Percentiles rank a stretch among this genome's conserved stretches.
Conservation (phyloP, 2,888 invertebrate species). For the Pammene aurita region DNA sequence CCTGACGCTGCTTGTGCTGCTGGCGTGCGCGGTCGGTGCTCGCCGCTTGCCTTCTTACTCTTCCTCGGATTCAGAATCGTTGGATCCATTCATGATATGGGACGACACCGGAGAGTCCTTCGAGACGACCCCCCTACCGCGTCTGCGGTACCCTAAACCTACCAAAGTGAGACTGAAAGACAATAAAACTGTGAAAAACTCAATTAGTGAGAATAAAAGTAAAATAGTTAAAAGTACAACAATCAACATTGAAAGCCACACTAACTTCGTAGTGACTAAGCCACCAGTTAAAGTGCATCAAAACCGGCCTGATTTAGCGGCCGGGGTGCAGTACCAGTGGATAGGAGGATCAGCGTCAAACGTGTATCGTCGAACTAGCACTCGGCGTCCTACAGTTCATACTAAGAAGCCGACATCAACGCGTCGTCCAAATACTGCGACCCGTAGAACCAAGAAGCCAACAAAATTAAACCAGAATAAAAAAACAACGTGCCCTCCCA, state of each 20-base stretch:
- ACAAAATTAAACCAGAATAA: slow-evolving; percentile 59
- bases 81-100: slow-evolving; percentile 68
- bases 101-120: slow-evolving; percentile 71
- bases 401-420: slow-evolving; percentile 44
- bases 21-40: slow-evolving; percentile 67
- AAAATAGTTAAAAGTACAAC: slow-evolving; percentile 71
- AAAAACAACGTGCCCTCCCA: slow-evolving; percentile 65
- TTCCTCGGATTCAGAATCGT: slow-evolving; percentile 63
- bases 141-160: slow-evolving; percentile 54
- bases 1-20: slow-evolving; percentile 79
- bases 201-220: slow-evolving; percentile 62
- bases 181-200: slow-evolving; percentile 64
- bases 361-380: slow-evolving; percentile 42
- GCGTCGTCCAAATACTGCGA: slow-evolving; percentile 50
- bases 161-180: slow-evolving; percentile 71
- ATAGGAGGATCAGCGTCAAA: slow-evolving; percentile 52
- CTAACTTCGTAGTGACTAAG: slow-evolving; percentile 74
- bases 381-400: slow-evolving; percentile 49
- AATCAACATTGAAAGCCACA: slow-evolving; percentile 76
- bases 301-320: slow-evolving; percentile 48
- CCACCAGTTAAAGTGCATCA: slow-evolving; percentile 49
- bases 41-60: slow-evolving; percentile 58
- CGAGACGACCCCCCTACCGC: slow-evolving; percentile 61
- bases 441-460: slow-evolving; percentile 54
- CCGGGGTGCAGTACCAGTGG: slow-evolving; percentile 60